Evolutionary conservation across 2,797 vertebrate species (phyloP).

Genomic region (Phoxinus dragarum): DNA sequence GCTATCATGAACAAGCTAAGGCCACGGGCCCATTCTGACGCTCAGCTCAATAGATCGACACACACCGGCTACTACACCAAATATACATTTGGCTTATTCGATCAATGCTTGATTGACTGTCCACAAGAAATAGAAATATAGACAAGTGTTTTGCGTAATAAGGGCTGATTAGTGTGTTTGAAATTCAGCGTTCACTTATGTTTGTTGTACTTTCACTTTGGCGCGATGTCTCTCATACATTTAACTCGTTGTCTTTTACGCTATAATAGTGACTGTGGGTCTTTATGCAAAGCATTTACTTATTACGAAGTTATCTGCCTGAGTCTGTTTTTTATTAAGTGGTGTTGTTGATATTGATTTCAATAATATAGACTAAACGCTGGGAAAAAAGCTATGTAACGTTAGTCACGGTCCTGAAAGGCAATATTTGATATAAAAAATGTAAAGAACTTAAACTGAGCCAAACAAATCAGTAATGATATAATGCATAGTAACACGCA

Average conservation of each 20-base stretch:
- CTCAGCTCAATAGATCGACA: constrained; percentile 5
- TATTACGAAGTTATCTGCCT: not conserved
- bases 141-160: not conserved
- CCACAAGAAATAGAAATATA: not conserved
- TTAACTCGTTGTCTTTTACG: not conserved
- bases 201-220: constrained; percentile 21
- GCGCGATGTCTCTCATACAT: constrained; percentile 14
- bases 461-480: not conserved
- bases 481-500: not conserved
- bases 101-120: not conserved
- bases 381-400: not conserved
- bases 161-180: not conserved
- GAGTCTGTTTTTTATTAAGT: not conserved
- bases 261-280: not conserved
- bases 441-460: not conserved
- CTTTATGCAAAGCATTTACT: not conserved
- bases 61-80: not conserved
- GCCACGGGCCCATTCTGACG: constrained; percentile 31
- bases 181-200: not conserved
- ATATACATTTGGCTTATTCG: not conserved
- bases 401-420: not conserved
- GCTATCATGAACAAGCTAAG: constrained; percentile 9
- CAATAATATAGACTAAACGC: not conserved
- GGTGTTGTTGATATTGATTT: not conserved
- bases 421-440: not conserved